Percentiles rank a stretch among this genome's conserved stretches.
Conservation (phyloP, 2,888 invertebrate species). For the Idaea aversata region DNA sequence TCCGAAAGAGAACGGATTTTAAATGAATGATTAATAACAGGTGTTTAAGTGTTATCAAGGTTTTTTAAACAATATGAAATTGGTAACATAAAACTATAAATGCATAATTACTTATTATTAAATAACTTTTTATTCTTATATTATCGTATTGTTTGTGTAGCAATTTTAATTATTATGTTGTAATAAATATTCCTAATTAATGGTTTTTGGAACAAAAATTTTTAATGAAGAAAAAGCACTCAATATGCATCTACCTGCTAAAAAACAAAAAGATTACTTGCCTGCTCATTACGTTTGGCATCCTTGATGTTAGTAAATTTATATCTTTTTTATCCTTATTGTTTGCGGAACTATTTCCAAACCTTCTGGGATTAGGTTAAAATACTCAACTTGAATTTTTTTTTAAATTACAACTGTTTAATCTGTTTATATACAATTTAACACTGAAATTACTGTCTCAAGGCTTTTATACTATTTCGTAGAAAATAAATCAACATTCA, state of each 20-base stretch:
- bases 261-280: too few species aligned
- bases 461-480: neutral
- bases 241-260: too few species aligned
- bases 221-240: too few species aligned
- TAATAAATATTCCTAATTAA: constrained; percentile 1
- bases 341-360: too few species aligned
- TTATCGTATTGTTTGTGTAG: constrained; percentile 6
- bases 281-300: too few species aligned
- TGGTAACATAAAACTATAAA: neutral
- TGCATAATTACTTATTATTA: neutral
- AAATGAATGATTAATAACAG: constrained; percentile 55
- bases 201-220: too few species aligned
- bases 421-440: neutral
- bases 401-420: too few species aligned
- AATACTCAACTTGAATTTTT: too few species aligned
- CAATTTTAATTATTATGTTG: neutral
- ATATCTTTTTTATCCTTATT: too few species aligned
- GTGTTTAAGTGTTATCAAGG: constrained; percentile 49
- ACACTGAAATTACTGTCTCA: neutral
- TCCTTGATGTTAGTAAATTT: too few species aligned
- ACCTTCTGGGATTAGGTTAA: too few species aligned
- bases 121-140: neutral
- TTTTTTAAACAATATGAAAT: constrained; percentile 38
- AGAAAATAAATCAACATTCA: constrained; percentile 5
- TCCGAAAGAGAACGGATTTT: constrained; percentile 48